phyloP scores from a whole-genome alignment of 2,888 invertebrate species.

The Drosophila neutralis region DNA sequence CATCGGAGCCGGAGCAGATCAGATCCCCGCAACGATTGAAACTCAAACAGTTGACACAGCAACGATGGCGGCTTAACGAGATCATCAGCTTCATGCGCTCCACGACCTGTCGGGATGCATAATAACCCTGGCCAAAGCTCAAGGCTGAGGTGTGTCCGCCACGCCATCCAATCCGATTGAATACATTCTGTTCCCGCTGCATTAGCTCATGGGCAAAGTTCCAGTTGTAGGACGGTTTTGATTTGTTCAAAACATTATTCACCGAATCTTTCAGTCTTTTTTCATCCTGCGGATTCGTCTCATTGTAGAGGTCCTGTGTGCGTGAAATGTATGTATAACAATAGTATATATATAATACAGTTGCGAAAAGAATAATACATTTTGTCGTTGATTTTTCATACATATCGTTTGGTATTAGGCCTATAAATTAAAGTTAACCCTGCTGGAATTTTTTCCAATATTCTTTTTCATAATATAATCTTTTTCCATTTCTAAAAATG shows the following conservation, averaged over 20 bases:
- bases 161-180: constrained; percentile 71
- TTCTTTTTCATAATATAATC: no score
- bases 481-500: no score
- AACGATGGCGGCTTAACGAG: constrained; percentile 91
- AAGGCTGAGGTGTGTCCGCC: constrained; percentile 62
- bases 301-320: constrained; percentile 45
- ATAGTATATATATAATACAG: not conserved
- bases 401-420: not conserved
- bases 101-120: constrained; percentile 92
- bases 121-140: constrained; percentile 80
- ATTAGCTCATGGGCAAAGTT: constrained; percentile 73
- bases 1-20: constrained; percentile 96
- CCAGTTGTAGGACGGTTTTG: constrained; percentile 80
- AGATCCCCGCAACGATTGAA: constrained; percentile 90
- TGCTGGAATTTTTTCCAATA: not conserved
- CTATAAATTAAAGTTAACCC: not conserved
- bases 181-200: constrained; percentile 76
- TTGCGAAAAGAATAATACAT: not conserved
- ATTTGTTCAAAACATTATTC: constrained; percentile 71
- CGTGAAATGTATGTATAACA: not conserved
- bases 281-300: constrained; percentile 29
- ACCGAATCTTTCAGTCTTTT: constrained; percentile 44
- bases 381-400: not conserved
- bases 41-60: constrained; percentile 96
- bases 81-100: constrained; percentile 92